Conservation (phyloP, 2,888 invertebrate species). For the Cosmorhoe ocellata region DNA sequence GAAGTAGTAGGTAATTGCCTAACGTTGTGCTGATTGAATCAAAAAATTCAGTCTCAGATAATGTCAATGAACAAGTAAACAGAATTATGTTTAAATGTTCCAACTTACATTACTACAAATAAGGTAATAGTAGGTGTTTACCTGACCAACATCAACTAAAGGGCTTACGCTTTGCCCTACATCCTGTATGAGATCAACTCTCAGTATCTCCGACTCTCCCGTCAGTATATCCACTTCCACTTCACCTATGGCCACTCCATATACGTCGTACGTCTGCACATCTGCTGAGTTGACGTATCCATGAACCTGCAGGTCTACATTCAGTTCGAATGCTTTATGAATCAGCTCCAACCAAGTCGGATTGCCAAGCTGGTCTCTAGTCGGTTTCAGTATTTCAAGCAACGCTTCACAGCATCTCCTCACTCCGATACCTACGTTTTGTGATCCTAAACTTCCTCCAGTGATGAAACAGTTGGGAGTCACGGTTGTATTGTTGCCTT, state of each 20-base stretch:
- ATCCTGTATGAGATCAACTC: slow-evolving; percentile 86
- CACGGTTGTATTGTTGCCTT: slow-evolving; percentile 82
- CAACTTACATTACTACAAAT: no score
- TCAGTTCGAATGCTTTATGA: slow-evolving; percentile 56
- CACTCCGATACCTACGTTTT: slow-evolving; percentile 82
- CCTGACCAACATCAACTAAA: slow-evolving; percentile 85
- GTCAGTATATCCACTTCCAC: slow-evolving; percentile 88
- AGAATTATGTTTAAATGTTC: no score
- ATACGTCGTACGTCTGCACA: slow-evolving; percentile 55
- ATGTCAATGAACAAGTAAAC: no score
- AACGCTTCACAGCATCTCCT: slow-evolving; percentile 74
- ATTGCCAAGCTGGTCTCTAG: slow-evolving; percentile 55
- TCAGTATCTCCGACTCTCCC: slow-evolving; percentile 82
- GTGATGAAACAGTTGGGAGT: slow-evolving; percentile 85
- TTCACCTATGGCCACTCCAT: slow-evolving; percentile 83
- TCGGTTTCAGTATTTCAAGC: slow-evolving; percentile 64
- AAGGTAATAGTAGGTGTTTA: no score
- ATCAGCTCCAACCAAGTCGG: slow-evolving; percentile 78
- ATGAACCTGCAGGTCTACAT: slow-evolving; percentile 54
- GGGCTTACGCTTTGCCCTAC: slow-evolving; percentile 85
- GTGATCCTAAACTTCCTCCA: slow-evolving; percentile 86
- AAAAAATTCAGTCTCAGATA: no score
- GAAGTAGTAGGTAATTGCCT: no score
- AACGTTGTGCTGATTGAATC: no score
- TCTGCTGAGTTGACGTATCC: slow-evolving; percentile 41